Conservation (phyloP, 2,888 invertebrate species). For the Ornithoptera priamus region DNA sequence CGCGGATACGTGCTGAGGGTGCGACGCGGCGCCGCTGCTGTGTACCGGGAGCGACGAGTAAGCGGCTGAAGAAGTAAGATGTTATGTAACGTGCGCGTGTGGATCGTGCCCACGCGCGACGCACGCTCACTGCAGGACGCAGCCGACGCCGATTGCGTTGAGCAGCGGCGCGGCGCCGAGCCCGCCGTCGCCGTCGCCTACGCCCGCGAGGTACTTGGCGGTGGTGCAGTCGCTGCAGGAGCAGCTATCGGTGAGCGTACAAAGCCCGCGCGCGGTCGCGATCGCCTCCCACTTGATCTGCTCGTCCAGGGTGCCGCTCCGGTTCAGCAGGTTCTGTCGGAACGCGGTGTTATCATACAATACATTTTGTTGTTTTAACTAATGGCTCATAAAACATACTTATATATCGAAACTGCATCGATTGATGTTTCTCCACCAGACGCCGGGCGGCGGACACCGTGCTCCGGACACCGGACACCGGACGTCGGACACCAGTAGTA, state of each 20-base stretch:
- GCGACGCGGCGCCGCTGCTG: too few species aligned
- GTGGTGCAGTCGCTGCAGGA: constrained; percentile 59
- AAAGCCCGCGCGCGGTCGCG: constrained; percentile 66
- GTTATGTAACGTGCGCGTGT: too few species aligned
- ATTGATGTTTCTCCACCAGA: too few species aligned
- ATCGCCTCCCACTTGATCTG: constrained; percentile 75
- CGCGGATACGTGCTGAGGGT: too few species aligned
- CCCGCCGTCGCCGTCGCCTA: constrained; percentile 67
- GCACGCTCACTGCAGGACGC: constrained; percentile 51
- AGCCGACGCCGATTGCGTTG: constrained; percentile 60
- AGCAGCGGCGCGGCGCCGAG: constrained; percentile 63
- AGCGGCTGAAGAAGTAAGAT: too few species aligned
- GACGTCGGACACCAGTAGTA: too few species aligned
- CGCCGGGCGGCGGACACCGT: too few species aligned
- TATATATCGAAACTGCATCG: too few species aligned
- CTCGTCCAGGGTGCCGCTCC: constrained; percentile 62
- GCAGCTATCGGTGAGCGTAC: constrained; percentile 67
- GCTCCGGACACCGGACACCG: too few species aligned
- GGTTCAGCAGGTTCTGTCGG: constrained; percentile 59
- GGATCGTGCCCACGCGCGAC: too few species aligned
- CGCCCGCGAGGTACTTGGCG: constrained; percentile 54
- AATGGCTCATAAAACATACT: too few species aligned
- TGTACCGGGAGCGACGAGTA: too few species aligned
- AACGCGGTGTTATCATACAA: neutral
- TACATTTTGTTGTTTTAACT: neutral